Percentiles rank a stretch among this genome's conserved stretches.
Conservation (phyloP, 2,113 vertebrate species). For the Dryoscopus gambensis region DNA sequence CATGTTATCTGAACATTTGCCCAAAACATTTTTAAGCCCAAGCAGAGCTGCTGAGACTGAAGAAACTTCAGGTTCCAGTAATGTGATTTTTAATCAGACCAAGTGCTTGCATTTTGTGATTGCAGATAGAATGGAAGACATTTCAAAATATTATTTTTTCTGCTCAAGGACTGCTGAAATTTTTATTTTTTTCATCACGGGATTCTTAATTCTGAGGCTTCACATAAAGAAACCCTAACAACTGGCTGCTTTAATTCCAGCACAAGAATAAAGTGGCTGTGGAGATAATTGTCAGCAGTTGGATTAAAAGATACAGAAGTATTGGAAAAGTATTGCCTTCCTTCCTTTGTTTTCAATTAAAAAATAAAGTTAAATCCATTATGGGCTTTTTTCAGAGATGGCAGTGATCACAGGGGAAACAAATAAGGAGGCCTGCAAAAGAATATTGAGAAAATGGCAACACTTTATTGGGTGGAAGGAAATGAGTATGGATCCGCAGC, state of each 20-base stretch:
- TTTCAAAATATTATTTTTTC: neutral
- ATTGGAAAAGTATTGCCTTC: neutral
- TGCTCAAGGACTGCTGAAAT: neutral
- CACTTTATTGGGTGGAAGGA: neutral
- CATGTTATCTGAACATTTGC: neutral
- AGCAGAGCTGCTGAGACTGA: neutral
- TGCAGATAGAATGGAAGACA: neutral
- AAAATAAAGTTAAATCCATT: neutral
- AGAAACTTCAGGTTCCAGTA: neutral
- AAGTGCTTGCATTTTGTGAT: neutral
- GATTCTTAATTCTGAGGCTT: neutral
- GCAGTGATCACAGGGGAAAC: neutral
- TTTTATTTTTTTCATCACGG: neutral
- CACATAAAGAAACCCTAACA: neutral
- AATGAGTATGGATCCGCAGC: neutral
- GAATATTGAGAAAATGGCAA: neutral
- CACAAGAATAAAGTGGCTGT: neutral
- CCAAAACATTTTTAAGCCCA: neutral
- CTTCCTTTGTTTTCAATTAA: neutral
- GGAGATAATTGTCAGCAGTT: neutral
- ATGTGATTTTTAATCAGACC: neutral
- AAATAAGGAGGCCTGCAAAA: neutral
- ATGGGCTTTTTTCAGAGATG: neutral
- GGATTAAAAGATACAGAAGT: neutral
- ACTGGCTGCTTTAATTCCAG: neutral